Percentiles rank a stretch among this genome's conserved stretches.
Conservation (phyloP, 2,113 vertebrate species). For the Panthera uncia region DNA sequence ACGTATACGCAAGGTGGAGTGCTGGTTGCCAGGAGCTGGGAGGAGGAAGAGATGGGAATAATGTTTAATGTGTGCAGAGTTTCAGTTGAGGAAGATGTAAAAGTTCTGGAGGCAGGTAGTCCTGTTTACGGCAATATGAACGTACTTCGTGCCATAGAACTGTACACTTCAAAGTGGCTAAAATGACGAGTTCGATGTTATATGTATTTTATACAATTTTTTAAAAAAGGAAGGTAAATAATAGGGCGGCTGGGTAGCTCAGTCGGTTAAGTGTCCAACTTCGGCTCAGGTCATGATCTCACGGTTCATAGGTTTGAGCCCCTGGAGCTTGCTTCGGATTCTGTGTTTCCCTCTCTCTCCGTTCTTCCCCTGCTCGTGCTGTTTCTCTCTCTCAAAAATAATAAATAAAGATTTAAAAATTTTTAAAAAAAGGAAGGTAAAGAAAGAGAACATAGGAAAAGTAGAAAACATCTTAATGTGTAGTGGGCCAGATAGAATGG, state of each 20-base stretch:
- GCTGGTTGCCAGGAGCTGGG: not conserved
- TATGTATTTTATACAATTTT: not conserved
- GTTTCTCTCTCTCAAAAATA: too few species aligned
- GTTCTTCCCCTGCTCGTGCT: too few species aligned
- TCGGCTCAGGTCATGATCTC: too few species aligned
- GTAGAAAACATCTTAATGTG: not conserved
- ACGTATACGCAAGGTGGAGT: not conserved
- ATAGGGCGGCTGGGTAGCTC: too few species aligned
- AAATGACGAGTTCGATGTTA: not conserved
- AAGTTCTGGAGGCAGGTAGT: not conserved
- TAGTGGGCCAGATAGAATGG: too few species aligned
- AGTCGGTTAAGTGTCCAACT: too few species aligned
- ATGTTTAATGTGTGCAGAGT: not conserved
- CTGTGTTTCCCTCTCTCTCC: too few species aligned
- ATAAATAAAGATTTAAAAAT: too few species aligned
- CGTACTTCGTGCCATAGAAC: not conserved
- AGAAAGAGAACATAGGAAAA: not conserved
- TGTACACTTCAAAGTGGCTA: not conserved
- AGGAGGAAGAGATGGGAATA: not conserved
- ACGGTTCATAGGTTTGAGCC: too few species aligned
- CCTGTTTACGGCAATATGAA: not conserved
- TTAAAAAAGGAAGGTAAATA: not conserved
- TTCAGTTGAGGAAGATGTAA: not conserved
- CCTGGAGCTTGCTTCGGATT: too few species aligned
- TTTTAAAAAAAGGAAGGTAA: not conserved